Evolutionary conservation across 2,113 vertebrate genomes (phyloP).

Genomic region (Blennius ocellaris): DNA sequence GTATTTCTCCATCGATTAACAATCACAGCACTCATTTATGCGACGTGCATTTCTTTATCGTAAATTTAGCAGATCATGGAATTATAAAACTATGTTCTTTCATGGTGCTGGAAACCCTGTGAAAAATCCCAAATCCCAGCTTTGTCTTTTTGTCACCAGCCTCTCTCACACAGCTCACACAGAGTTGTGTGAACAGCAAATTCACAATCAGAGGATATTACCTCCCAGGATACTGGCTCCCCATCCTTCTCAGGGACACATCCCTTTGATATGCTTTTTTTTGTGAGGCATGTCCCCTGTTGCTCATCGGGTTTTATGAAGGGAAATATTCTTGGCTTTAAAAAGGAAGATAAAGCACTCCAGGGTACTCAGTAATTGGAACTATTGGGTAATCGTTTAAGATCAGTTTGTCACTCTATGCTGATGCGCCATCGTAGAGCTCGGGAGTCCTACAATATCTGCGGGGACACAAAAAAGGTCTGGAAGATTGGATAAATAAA

Average conservation of each 20-base stretch:
- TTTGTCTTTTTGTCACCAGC: constrained; percentile 14
- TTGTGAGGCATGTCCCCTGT: constrained; percentile 18
- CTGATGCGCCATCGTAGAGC: constrained; percentile 8
- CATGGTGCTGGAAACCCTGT: neutral
- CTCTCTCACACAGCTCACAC: constrained; percentile 3
- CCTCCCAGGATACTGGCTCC: constrained; percentile 9
- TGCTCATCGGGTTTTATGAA: constrained; percentile 41
- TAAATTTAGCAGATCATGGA: neutral
- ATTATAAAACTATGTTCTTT: neutral
- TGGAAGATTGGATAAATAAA: constrained; percentile 44
- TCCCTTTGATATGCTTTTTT: constrained; percentile 24
- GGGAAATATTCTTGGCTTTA: constrained; percentile 52
- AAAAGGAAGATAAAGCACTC: constrained; percentile 41
- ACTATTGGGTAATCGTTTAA: constrained; percentile 47
- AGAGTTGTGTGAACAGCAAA: constrained; percentile 18
- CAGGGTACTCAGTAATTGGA: constrained; percentile 37
- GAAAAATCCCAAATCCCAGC: neutral
- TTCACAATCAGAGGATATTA: constrained; percentile 21
- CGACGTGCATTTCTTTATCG: constrained; percentile 8
- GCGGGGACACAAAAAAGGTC: constrained; percentile 27
- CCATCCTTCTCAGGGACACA: constrained; percentile 26
- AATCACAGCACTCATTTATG: no score
- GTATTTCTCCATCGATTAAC: no score
- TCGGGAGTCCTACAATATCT: constrained; percentile 29
- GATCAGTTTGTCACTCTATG: constrained; percentile 36